Evolutionary conservation across 2,888 invertebrate genomes (phyloP), one percentile per base, ranked within the genome.

Genomic region (Trissolcus japonicus): DNA sequence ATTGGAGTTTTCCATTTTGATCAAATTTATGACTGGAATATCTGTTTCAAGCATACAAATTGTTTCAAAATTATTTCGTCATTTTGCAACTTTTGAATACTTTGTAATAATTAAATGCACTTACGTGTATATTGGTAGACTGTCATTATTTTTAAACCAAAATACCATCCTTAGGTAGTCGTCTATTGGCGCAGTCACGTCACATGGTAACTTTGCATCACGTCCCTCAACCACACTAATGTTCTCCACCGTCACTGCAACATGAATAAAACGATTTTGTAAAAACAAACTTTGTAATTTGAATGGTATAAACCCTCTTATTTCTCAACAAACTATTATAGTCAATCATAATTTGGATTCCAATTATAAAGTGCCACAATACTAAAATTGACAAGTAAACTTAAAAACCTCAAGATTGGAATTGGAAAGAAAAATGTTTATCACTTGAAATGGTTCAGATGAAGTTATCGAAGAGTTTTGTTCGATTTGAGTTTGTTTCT

Each of bases 111-210:
- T 16, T n/a, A 46, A 46, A 6, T 14, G 13, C 57, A 86, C 92
- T 90, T 86, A 96, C 96, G 96, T 96, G 92, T 96, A 96, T 62
- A 96, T 91, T 16, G 96, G 96, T 84, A 95, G 94, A 63, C 94
- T 94, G 84, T 95, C 95, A 85, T 96, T 95, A 86, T 96, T 95
- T 84, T 94, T 93, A 91, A 96, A 96, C 96, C 96, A 96, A 90
- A 96, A 94, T 79, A 96, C 96, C 95, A 96, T 96, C 91, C 95
- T 95, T 81, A 96, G 95, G 89, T 94, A 95, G 90, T 96, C 96
- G 89, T 95, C 93, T 83, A 92, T 93, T 43, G 94, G 94, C 55
- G 95, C 94, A 79, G 93, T 93, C 77, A 96, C 94, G 90, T 96
- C 95, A 89, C 96, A 97, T 41, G 96, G 95, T 87, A 96, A 92